These are phyloP conservation scores for Vultur gryphus DNA, from an alignment of 2,797 vertebrate species.

Conservation along the genomic window DNA sequence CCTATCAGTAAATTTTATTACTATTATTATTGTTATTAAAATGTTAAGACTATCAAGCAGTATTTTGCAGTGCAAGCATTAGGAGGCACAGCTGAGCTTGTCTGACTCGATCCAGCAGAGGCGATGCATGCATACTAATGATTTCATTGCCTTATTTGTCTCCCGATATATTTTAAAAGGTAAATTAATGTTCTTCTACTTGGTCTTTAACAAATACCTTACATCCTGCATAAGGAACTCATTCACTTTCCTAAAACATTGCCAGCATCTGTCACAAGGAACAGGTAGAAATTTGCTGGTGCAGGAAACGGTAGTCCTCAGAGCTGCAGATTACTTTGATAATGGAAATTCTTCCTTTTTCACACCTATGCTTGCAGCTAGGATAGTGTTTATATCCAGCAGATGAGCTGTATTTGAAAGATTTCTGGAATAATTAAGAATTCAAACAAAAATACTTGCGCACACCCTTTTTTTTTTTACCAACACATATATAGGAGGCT, in stretches of 20 bases:
- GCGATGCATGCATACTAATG: background rate
- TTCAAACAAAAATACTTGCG: background rate
- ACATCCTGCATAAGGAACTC: conserved; percentile 50
- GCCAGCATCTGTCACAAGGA: conserved; percentile 25
- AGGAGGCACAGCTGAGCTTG: conserved; percentile 27
- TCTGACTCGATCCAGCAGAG: background rate
- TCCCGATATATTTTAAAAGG: conserved; percentile 20
- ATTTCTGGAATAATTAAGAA: conserved; percentile 17
- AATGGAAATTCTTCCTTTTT: conserved; percentile 40
- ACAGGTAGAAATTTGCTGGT: conserved; percentile 45
- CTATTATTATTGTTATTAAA: background rate
- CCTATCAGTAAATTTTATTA: conserved; percentile 20
- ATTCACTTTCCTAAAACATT: conserved; percentile 8
- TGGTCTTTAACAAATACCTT: conserved; percentile 54
- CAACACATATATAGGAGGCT: background rate
- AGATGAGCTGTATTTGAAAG: conserved; percentile 12
- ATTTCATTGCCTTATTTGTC: background rate
- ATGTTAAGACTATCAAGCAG: background rate
- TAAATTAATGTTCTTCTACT: conserved; percentile 53
- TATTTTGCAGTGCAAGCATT: conserved; percentile 28
- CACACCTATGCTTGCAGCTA: conserved; percentile 34
- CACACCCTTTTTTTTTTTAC: background rate
- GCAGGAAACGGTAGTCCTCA: background rate
- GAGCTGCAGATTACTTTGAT: conserved; percentile 13
- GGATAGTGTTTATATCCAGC: background rate